Conservation (phyloP, 2,888 invertebrate genomes). For the Parochlus steinenii region DNA sequence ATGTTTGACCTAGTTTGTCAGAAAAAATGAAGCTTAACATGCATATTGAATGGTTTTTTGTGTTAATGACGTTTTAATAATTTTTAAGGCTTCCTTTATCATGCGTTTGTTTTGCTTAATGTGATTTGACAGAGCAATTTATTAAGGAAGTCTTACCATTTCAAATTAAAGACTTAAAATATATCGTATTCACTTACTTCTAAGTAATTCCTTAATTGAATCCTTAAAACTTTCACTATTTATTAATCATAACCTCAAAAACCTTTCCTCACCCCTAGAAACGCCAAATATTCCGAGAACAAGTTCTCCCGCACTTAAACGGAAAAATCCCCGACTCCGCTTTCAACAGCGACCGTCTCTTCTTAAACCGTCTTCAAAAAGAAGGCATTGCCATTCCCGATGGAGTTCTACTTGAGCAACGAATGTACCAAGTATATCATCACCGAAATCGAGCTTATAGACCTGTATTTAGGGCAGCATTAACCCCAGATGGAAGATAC, state of each 20-base stretch:
- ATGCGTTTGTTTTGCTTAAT: too few species aligned
- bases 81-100: too few species aligned
- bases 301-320: slow-evolving; percentile 40
- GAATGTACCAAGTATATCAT: slow-evolving; percentile 29
- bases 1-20: too few species aligned
- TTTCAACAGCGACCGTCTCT: slow-evolving; percentile 39
- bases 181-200: too few species aligned
- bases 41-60: too few species aligned
- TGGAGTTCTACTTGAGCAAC: slow-evolving; percentile 37
- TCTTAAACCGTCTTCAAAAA: slow-evolving; percentile 41
- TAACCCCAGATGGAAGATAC: slow-evolving; percentile 36
- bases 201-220: too few species aligned
- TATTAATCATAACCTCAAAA: not conserved
- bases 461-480: slow-evolving; percentile 29
- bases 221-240: too few species aligned
- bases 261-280: slow-evolving; percentile 30
- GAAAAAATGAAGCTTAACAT: too few species aligned
- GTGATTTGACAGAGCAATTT: too few species aligned
- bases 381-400: slow-evolving; percentile 43
- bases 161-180: too few species aligned
- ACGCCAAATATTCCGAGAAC: slow-evolving; percentile 44
- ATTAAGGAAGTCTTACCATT: too few species aligned
- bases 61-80: too few species aligned
- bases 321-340: slow-evolving; percentile 47
- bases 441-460: slow-evolving; percentile 24